Base-by-base conservation (phyloP, 1,140 invertebrate genomes). In the Dinoponera quadriceps region DNA sequence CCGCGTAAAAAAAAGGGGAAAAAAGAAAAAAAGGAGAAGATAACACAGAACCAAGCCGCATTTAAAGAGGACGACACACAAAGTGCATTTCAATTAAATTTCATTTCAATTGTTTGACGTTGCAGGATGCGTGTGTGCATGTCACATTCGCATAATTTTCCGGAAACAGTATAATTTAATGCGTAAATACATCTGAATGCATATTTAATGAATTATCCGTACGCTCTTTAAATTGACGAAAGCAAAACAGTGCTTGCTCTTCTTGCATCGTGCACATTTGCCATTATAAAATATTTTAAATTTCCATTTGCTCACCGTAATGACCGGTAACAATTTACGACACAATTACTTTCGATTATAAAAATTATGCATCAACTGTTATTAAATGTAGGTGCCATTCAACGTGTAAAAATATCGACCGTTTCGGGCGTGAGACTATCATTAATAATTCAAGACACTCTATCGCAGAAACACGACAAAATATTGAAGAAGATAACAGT, bases 21-120 rank as follows among this genome's bases (percentile, higher is more conserved):
- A 51, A 63, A 59, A 59, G 25, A 72, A 48, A 22, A 57, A 29
- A 71, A 9, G 51, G 9, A 44, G 9, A 44, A 44, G 38, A 44
- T 44, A 38, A 66, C 48, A 51, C 48, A 55, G 29, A 44, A 69
- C 63, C 51, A 13, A 69, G 75, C 54, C 18, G 25, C 54, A 80
- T 71, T 80, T 71, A 80, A 71, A 80, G 20, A 16, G 27, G 22
- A 49, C 75, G 33, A 71, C 65, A 44, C 38, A 44, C 38, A 57
- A 59, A 80, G 51, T 48, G 51, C 65, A 80, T 80, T 71, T 80
- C 65, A 80, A 80, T 80, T 80, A 80, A 80, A 71, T 80, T 80
- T 78, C 65, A 44, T 78, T 78, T 71, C 54, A 80, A 57, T 80
- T 80, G 65, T 80, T 80, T 80, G 65, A 71, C 65, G 14, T 71